A percentile compares a stretch with the other conserved stretches of the same genome.
Evolutionary conservation across 2,113 vertebrate genomes (phyloP).

Genomic region (Sinocyclocheilus maitianheensis): DNA sequence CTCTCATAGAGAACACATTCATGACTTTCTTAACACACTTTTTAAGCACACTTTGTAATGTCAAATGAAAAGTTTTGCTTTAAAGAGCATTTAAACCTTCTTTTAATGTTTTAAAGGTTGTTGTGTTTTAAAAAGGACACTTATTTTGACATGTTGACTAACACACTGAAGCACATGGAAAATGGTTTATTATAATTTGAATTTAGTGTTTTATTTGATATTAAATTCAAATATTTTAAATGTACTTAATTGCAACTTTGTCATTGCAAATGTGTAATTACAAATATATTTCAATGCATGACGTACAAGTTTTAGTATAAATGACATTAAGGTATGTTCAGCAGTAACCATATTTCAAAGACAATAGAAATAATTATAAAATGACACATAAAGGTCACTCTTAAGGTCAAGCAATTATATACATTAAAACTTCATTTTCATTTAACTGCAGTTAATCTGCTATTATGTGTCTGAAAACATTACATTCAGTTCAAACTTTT

Average conservation of each 20-base stretch:
- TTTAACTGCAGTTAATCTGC: not conserved
- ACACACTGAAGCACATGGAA: not conserved
- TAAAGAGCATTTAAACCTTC: not conserved
- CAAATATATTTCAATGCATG: not conserved
- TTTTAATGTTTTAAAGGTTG: not conserved
- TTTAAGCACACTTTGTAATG: not conserved
- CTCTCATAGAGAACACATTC: not conserved
- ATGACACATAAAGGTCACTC: not conserved
- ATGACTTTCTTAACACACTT: not conserved
- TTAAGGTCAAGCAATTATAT: not conserved
- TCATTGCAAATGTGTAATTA: not conserved
- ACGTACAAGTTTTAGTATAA: not conserved
- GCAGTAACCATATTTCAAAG: not conserved
- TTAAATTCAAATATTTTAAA: not conserved
- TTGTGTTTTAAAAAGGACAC: not conserved
- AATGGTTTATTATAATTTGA: not conserved
- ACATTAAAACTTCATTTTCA: not conserved
- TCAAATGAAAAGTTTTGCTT: not conserved
- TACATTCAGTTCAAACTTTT: not conserved
- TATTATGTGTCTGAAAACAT: not conserved
- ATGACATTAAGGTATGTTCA: not conserved
- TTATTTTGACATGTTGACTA: not conserved
- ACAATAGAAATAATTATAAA: not conserved
- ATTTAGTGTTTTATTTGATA: not conserved
- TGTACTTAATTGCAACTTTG: not conserved